A percentile compares a stretch with the other conserved stretches of the same genome.
These are phyloP conservation scores for Ectropis crepuscularia DNA, from an alignment of 2,888 invertebrate genomes.

Conservation along the genomic window DNA sequence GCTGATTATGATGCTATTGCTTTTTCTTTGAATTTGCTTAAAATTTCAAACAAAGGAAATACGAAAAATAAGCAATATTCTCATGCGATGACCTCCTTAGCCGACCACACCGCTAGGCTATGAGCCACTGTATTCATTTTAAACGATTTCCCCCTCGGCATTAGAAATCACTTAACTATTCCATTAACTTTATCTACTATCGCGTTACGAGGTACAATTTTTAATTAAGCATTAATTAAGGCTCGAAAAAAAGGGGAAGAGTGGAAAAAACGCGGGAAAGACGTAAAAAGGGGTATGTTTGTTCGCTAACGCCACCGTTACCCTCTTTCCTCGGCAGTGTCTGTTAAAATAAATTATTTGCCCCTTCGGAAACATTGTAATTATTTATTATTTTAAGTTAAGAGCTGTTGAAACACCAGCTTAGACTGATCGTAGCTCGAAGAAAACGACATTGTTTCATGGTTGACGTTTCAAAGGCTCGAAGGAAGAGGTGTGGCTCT, in stretches of 20 bases:
- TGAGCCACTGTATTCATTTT: too few relatives aligned
- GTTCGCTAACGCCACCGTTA: constrained; percentile 30
- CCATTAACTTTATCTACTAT: constrained; percentile 43
- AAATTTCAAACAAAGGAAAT: too few relatives aligned
- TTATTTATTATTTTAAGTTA: constrained; percentile 28
- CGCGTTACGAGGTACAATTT: constrained; percentile 42
- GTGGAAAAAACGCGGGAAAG: background rate
- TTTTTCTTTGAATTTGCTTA: too few relatives aligned
- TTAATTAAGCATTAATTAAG: constrained; percentile 45
- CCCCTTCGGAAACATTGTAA: constrained; percentile 25
- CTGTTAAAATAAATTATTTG: constrained; percentile 38
- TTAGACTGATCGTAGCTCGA: background rate
- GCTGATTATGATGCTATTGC: too few relatives aligned
- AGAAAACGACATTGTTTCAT: background rate
- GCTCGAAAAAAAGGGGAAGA: constrained; percentile 36
- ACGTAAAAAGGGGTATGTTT: constrained; percentile 38
- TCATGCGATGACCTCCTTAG: too few relatives aligned
- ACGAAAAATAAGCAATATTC: too few relatives aligned
- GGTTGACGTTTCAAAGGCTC: too few relatives aligned
- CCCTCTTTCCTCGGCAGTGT: constrained; percentile 25
- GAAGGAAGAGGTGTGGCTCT: too few relatives aligned
- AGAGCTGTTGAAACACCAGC: background rate
- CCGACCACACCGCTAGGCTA: too few relatives aligned
- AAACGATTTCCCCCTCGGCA: constrained; percentile 17
- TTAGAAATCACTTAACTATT: constrained; percentile 42